Base-by-base conservation (phyloP, 2,888 invertebrate genomes). In the Hermaeophaga mercurialis region DNA sequence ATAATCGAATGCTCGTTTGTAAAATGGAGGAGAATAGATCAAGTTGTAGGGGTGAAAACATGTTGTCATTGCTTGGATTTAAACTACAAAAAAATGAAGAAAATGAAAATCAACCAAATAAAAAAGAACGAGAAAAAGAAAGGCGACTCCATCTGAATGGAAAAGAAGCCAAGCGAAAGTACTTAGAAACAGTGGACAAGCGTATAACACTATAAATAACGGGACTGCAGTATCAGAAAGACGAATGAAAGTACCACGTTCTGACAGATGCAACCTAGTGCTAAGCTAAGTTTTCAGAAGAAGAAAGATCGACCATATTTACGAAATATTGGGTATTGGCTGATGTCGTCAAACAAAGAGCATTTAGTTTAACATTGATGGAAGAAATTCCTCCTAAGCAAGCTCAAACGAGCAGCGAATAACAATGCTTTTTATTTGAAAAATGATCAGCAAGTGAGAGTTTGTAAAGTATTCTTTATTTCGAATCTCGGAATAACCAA, bases 391-490 rank as follows among this genome's bases (percentile, higher is more conserved):
- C n/a, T n/a, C n/a, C n/a, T n/a, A n/a, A n/a, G n/a, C n/a, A n/a
- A n/a, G n/a, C n/a, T n/a, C n/a, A n/a, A n/a, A n/a, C n/a, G n/a
- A n/a, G n/a, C n/a, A n/a, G n/a, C n/a, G n/a, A n/a, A n/a, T 9
- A 45, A 22, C 6, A 3, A 22, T 45, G 31, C 46, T 6, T 47
- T 47, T 33, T 34, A 47, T 47, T 47, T 47, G 18, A 12, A 17
- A 18, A 34, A 15, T 8, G 11, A 6, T 11, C 18, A 15, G 4
- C 26, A 33, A 19, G 15, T 18, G 11, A 33, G 46, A 17, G 46
- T 47, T 1, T 47, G 46, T 12, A 47, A 47, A 34, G 8, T 9
- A 11, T 47, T 47, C 19, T 47, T 47, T 33, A 47, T 34, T 7
- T 8, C 46, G 9, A 14, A 33, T 6, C n/a, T 47, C n/a, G 46